Percentiles rank a stretch among this genome's conserved stretches.
Evolutionary conservation across 2,113 vertebrate species (phyloP).

Genomic region (Rhegmatorhina hoffmannsi): DNA sequence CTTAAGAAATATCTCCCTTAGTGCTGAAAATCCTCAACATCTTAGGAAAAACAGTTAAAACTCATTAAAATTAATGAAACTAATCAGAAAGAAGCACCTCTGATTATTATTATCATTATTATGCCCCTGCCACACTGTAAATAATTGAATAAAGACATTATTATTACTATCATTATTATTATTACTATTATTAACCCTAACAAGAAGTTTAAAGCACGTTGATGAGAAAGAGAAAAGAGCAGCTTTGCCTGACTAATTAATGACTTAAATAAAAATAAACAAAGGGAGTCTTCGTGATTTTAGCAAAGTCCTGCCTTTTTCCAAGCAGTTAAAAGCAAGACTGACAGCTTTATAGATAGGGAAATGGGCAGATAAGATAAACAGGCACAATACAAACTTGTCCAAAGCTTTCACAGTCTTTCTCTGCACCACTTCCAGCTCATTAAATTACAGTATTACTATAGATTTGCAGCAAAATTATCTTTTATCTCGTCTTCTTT

Average conservation of each 20-base stretch:
- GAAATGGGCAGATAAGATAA: conserved; percentile 39
- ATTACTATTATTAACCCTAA: conserved; percentile 48
- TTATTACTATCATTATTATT: neutral
- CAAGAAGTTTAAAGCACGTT: conserved; percentile 27
- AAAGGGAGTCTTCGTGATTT: conserved; percentile 49
- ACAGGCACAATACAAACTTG: conserved; percentile 34
- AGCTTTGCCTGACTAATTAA: conserved; percentile 59
- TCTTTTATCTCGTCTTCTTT: conserved; percentile 78
- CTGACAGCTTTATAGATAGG: conserved; percentile 49
- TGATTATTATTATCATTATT: conserved; percentile 10
- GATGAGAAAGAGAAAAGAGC: conserved; percentile 46
- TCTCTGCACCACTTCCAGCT: conserved; percentile 54
- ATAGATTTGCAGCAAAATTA: conserved; percentile 78
- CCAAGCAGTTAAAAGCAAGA: conserved; percentile 53
- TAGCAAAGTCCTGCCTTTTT: conserved; percentile 47
- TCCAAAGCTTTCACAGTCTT: conserved; percentile 49
- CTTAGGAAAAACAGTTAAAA: neutral
- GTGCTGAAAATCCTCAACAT: neutral
- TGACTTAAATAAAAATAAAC: conserved; percentile 53
- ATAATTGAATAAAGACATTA: conserved; percentile 22
- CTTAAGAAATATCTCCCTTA: neutral
- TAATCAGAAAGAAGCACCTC: conserved; percentile 8
- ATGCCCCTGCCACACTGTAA: neutral
- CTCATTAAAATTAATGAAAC: conserved; percentile 39
- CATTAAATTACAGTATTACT: conserved; percentile 65